Evolutionary conservation across 1,140 invertebrate genomes (phyloP).

Genomic region (Drosophila ogumai): DNA sequence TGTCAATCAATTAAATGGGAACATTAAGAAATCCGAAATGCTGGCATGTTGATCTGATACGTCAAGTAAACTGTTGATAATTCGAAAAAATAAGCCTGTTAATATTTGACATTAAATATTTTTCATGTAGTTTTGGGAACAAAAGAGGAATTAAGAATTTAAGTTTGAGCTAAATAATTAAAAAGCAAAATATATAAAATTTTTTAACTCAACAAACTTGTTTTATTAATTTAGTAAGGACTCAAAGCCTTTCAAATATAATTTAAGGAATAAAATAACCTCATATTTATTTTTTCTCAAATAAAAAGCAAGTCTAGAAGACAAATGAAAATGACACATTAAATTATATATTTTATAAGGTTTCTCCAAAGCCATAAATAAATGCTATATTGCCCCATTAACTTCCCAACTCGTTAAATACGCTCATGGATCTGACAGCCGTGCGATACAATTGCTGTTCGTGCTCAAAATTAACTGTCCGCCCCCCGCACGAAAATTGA

Average conservation of each 20-base stretch:
- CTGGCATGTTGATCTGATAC: not conserved
- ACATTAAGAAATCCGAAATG: conserved; percentile 24
- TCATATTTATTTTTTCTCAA: not conserved
- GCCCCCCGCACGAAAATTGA: conserved; percentile 31
- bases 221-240: no score
- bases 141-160: not conserved
- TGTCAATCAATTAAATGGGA: conserved; percentile 38
- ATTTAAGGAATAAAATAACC: no score
- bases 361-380: not conserved
- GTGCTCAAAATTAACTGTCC: conserved; percentile 51
- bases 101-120: not conserved
- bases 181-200: no score
- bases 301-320: not conserved
- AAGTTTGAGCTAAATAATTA: no score
- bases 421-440: conserved; percentile 33
- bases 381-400: conserved; percentile 18
- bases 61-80: conserved; percentile 1
- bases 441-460: conserved; percentile 53
- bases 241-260: no score
- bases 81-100: not conserved
- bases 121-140: not conserved
- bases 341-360: not conserved
- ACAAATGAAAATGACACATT: no score
- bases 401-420: conserved; percentile 4
- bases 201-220: no score